Base-by-base conservation (phyloP, 2,888 invertebrate genomes). In the Tubulanus polymorphus region DNA sequence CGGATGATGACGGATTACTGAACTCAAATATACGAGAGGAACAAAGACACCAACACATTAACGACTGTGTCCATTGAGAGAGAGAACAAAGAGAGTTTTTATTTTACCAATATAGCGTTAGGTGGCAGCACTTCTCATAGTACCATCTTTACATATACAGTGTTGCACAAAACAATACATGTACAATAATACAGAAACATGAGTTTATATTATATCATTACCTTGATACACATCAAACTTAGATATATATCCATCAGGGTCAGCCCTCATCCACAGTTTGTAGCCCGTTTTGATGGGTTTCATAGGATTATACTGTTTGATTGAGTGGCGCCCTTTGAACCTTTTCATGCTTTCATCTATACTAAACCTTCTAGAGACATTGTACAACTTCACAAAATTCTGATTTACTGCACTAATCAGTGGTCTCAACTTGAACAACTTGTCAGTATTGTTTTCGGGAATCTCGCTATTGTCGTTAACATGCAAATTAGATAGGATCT, bases 291-390 rank as follows among this genome's bases (percentile, higher is more conserved):
- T 59, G 8, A 54, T 48, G 6, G 59, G 56, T 27, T 56, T 59
- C 51, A 41, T 56, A 1, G 56, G 56, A 23, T 51, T 27, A 46
- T 59, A 56, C 29, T 59, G 56, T 46, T 59, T 59, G 3, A 59
- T 15, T 20, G 47, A 18, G 23, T 27, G 48, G 25, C 56, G 35
- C 1, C 45, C 55, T 51, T 58, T 59, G 55, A 59, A 59, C 1
- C 46, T 28, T 23, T 56, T 37, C 53, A 53, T 59, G 26, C 48
- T 52, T 25, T 58, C 55, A 20, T 58, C 58, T 2, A 58, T 32
- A 25, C 55, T 52, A 27, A 51, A 41, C 10, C 37, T 47, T 15
- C n/a, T n/a, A 18, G 25, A n/a, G 1, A 23, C 37, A 25, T 48
- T 37, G 25, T 27, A 48, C 41, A 56, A 29, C 45, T 53, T 41